Evolutionary conservation across 2,797 vertebrate species (phyloP).

Genomic region (Enteromius viviparus): DNA sequence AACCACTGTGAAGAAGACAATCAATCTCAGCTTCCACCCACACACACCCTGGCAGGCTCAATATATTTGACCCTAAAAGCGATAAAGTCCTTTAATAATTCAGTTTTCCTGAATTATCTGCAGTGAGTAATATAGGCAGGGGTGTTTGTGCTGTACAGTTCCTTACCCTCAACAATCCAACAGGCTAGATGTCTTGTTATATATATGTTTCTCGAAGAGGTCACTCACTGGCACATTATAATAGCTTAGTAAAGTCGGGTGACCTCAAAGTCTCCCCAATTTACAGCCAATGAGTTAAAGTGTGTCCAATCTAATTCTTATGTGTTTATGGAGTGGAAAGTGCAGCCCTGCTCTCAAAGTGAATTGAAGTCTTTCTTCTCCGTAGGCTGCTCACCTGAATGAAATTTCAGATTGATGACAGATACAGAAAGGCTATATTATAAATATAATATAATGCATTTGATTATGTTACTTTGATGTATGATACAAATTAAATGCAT

Average conservation of each 20-base stretch:
- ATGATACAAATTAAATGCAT: background rate
- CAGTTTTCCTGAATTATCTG: conserved; percentile 45
- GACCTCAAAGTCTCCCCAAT: conserved; percentile 72
- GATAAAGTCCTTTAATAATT: conserved; percentile 63
- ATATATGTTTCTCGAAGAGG: conserved; percentile 45
- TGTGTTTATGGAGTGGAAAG: conserved; percentile 70
- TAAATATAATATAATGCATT: background rate
- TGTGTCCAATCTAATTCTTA: conserved; percentile 72
- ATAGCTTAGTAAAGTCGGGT: conserved; percentile 70
- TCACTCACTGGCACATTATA: conserved; percentile 62
- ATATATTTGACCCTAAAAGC: conserved; percentile 46
- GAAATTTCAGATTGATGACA: conserved; percentile 3
- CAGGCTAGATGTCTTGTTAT: conserved; percentile 48
- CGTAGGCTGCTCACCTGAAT: conserved; percentile 53
- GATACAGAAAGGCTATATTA: background rate
- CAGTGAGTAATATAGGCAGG: conserved; percentile 8
- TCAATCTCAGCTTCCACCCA: conserved; percentile 24
- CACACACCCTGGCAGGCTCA: conserved; percentile 34
- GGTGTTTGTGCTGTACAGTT: conserved; percentile 17
- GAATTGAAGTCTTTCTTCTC: conserved; percentile 66
- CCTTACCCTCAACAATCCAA: conserved; percentile 34
- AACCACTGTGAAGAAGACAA: conserved; percentile 16
- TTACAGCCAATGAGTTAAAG: conserved; percentile 74
- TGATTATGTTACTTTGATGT: background rate
- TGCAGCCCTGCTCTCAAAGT: conserved; percentile 63